A percentile compares a stretch with the other conserved stretches of the same genome.
These are phyloP conservation scores for Brachionus calyciflorus DNA, from an alignment of 1,140 invertebrate genomes.

Conservation along the genomic window DNA sequence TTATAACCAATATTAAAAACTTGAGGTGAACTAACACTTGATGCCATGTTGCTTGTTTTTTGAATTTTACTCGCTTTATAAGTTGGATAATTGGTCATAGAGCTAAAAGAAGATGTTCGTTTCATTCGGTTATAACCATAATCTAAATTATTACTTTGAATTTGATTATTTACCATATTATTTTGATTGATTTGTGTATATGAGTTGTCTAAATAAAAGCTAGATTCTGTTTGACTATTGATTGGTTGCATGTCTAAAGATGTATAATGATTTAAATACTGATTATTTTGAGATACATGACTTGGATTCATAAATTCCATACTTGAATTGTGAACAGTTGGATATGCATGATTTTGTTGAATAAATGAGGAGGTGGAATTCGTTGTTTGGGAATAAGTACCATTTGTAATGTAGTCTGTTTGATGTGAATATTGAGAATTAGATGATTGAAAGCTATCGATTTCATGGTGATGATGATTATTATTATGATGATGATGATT, in stretches of 20 bases:
- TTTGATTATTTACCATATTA: neutral
- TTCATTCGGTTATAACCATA: slow-evolving; percentile 7
- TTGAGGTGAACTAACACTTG: neutral
- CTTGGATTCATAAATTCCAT: neutral
- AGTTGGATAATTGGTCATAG: neutral
- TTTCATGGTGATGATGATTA: too few species aligned
- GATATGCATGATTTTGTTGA: neutral
- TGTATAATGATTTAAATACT: neutral
- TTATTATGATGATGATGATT: too few species aligned
- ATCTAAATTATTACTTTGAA: neutral
- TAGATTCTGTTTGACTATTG: neutral
- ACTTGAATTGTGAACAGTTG: neutral
- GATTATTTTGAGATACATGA: too few species aligned
- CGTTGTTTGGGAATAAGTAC: neutral
- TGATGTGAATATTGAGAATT: neutral
- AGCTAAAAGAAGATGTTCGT: neutral
- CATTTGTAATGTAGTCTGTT: neutral
- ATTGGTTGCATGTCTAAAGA: neutral
- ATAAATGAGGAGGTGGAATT: neutral
- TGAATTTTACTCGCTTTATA: slow-evolving; percentile 6
- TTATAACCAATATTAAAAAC: neutral
- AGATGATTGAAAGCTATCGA: neutral
- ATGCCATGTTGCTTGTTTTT: neutral
- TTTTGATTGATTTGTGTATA: neutral
- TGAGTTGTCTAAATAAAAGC: neutral